Conservation (phyloP, 2,113 vertebrate genomes). For the Catagonus wagneri region DNA sequence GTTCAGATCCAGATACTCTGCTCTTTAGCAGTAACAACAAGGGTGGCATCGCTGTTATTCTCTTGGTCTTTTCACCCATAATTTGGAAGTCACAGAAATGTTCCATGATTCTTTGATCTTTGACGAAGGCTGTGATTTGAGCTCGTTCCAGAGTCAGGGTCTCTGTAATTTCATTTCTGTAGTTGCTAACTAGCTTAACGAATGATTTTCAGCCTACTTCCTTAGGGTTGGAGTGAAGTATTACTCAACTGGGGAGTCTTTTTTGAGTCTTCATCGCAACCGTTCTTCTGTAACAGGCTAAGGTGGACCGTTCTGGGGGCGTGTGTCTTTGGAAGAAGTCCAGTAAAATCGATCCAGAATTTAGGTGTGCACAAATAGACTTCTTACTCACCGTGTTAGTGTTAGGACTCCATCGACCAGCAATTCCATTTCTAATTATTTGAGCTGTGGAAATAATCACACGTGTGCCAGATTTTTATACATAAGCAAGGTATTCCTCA, state of each 20-base stretch:
- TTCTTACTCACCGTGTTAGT: not conserved
- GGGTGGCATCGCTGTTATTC: not conserved
- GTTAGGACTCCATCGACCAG: not conserved
- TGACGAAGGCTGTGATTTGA: not conserved
- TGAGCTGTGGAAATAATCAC: not conserved
- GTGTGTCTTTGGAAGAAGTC: not conserved
- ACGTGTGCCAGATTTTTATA: not conserved
- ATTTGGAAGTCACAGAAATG: not conserved
- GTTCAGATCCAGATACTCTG: not conserved
- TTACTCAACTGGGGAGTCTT: not conserved
- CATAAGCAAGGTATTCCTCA: not conserved
- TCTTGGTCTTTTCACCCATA: not conserved
- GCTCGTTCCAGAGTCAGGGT: not conserved
- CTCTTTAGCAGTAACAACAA: not conserved
- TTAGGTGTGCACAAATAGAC: not conserved
- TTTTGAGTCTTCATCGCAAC: not conserved
- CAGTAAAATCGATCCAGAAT: not conserved
- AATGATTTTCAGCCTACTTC: not conserved
- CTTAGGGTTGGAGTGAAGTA: not conserved
- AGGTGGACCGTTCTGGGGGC: not conserved
- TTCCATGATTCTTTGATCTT: not conserved
- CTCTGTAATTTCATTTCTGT: not conserved
- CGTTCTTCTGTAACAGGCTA: not conserved
- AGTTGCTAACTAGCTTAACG: not conserved
- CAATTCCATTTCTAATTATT: not conserved